Base-by-base conservation (phyloP, 2,113 vertebrate genomes). In the Protobothrops flavoviridis region DNA sequence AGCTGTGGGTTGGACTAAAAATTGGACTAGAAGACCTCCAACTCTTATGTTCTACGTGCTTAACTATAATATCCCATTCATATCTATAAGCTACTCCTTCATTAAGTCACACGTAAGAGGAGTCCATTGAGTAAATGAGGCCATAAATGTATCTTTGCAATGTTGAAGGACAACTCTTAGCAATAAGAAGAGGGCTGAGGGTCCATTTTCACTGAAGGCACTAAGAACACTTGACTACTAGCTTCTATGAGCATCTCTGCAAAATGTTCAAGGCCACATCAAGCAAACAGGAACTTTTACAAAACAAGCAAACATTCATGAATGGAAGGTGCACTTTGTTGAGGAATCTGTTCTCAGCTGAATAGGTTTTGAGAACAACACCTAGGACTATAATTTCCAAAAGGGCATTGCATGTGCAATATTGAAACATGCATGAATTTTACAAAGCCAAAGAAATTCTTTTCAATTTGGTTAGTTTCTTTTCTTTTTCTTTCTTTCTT, bases 401-500 rank as follows among this genome's bases (percentile, higher is more conserved):
- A 81, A 56, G 91, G 95, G 94, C 86, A n/a, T 94, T 96, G 93
- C 91, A 94, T 94, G 95, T 91, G 61, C 94, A 94, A 91, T 48
- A 92, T 95, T 39, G 7, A 43, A 81, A 43, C 91, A 85, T 57
- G 6, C 26, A 13, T 92, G 89, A 87, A 95, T 95, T 96, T 96
- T 50, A 94, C 94, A 88, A 95, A 96, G 92, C 33, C 93, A 91
- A 94, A 92, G 95, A 45, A 88, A 91, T 45, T 52, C 3, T 43
- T 81, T 81, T 87, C 12, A 64, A 86, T 91, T 45, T 33, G 12
- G 20, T 10, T 94, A 92, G 92, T 95, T 96, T 48, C 48, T 50
- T 50, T 50, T 50, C 48, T 50, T 10, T 50, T 50, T 48, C 45
- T 48, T 50, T 50, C 1, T 50, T 3, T 26, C 3, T n/a, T n/a